These are phyloP conservation scores for Protonibea diacanthus DNA, from an alignment of 2,797 vertebrate genomes.

Conservation along the genomic window DNA sequence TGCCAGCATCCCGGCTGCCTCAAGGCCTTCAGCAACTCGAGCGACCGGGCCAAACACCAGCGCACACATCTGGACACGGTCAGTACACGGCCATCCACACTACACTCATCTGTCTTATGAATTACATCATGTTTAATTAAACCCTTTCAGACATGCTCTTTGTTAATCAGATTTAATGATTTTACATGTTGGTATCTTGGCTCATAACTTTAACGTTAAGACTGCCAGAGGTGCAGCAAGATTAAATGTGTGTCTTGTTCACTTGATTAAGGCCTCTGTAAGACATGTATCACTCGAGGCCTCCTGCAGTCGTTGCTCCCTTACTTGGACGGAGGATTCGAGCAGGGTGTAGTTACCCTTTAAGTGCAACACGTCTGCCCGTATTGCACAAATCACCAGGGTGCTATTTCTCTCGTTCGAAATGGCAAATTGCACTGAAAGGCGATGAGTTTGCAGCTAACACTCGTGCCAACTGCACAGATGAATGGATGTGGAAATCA, in stretches of 20 bases:
- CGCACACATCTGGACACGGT: constrained; percentile 86
- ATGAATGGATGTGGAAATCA: background rate
- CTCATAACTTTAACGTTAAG: background rate
- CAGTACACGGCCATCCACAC: constrained; percentile 26
- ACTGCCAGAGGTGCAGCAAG: background rate
- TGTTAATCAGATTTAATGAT: too few species aligned
- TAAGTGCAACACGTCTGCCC: too few species aligned
- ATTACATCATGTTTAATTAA: too few species aligned
- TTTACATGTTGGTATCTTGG: too few species aligned
- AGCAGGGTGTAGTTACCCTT: too few species aligned
- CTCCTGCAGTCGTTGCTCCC: too few species aligned
- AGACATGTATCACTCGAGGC: background rate
- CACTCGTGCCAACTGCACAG: background rate
- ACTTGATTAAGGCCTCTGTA: background rate
- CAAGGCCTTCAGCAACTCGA: constrained; percentile 87
- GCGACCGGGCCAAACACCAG: constrained; percentile 85
- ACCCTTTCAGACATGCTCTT: too few species aligned
- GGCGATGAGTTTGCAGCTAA: background rate
- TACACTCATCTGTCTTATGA: background rate
- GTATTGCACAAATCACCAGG: background rate
- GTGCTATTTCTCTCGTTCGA: background rate
- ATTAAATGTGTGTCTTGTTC: background rate
- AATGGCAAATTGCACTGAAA: background rate
- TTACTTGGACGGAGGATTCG: too few species aligned
- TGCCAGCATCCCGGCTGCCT: constrained; percentile 83